Evolutionary conservation across 2,113 vertebrate species (phyloP), one percentile per base, ranked within the genome.

Genomic region (Gobius niger): DNA sequence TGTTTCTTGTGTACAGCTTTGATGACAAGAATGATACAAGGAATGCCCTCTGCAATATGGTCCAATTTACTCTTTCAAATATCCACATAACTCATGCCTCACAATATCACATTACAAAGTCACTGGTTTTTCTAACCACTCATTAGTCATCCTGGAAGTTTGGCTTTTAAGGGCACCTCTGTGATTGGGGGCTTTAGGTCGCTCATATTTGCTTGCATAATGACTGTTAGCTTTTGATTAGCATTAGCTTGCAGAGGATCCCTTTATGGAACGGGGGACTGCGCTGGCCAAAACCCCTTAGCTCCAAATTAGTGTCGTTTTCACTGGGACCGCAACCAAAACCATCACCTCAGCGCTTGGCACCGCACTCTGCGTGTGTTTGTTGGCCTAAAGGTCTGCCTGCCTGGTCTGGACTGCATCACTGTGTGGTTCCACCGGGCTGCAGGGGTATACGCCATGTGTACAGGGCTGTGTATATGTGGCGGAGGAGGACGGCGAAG

Each of bases 231-330:
- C 57, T 7, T 61, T 19, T 46, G 34, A 18, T 75, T 47, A 76
- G 59, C 69, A 57, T 64, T 41, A 1, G 65, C 63, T 51, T 2
- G 42, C 44, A 9, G 70, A 66, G 50, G 51, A 75, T 34, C 16
- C 18, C 44, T 54, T 67, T 59, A 14, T 76, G 79, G 75, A 85
- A 60, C 81, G 47, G 64, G 24, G 19, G 49, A 67, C 69, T 64
- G 56, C 1, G 65, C 63, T 64, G 49, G 72, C 73, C 84, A 70
- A 68, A 82, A 15, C 82, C 80, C 73, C 74, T 86, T 76, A 86
- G 44, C 72, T 85, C 71, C 62, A 80, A 84, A 89, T 87, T 81
- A 88, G 86, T 84, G 83, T 88, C 47, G 49, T 85, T 85, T 87
- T 85, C 79, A 76, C 71, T 71, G 85, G 83, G 77, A 83, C 72